A percentile compares a stretch with the other conserved stretches of the same genome.
phyloP scores from a whole-genome alignment of 1,140 invertebrate species.

The Trachymyrmex cornetzi region DNA sequence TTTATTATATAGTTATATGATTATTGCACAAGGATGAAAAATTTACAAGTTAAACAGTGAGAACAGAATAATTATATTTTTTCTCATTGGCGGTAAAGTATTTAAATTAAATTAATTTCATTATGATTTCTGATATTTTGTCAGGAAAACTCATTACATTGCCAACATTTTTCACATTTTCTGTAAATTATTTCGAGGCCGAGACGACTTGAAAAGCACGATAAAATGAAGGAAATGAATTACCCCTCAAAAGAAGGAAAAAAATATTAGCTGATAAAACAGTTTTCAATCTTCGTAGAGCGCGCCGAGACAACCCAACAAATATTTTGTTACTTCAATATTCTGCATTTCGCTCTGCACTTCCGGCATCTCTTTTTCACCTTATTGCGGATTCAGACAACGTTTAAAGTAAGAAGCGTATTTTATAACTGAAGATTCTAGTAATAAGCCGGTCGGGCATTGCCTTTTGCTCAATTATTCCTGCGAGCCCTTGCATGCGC shows the following conservation, averaged over 20 bases:
- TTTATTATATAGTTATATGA: conserved; percentile 82
- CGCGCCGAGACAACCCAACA: background rate
- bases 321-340: conserved; percentile 36
- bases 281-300: background rate
- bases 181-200: conserved; percentile 2
- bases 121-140: conserved; percentile 75
- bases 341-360: conserved; percentile 19
- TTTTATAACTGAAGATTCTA: conserved; percentile 18
- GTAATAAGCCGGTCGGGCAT: conserved; percentile 4
- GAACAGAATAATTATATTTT: conserved; percentile 81
- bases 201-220: background rate
- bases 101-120: conserved; percentile 86
- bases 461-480: conserved; percentile 39
- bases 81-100: conserved; percentile 84
- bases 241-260: background rate
- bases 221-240: conserved; percentile 15
- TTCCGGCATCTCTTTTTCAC: background rate
- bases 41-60: conserved; percentile 82
- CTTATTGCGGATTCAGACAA: background rate
- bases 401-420: background rate
- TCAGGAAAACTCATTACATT: conserved; percentile 12
- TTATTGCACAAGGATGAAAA: conserved; percentile 83
- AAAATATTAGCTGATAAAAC: conserved; percentile 35
- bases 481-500: conserved; percentile 21
- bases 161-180: conserved; percentile 4